Evolutionary conservation across 2,888 invertebrate species (phyloP).

Genomic region (Alsophila aescularia): DNA sequence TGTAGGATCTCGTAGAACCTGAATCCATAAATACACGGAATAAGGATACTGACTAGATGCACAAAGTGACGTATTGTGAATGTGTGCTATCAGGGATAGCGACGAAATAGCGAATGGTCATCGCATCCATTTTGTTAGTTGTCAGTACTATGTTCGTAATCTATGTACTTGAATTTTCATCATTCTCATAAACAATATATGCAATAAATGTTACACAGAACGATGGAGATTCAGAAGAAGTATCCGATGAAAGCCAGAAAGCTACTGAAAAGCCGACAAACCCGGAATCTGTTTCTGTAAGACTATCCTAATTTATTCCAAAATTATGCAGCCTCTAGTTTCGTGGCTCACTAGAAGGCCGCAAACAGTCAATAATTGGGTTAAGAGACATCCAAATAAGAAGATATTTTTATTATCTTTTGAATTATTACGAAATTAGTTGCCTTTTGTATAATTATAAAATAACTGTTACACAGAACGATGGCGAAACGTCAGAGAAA

Average conservation of each 20-base stretch:
- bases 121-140: no score
- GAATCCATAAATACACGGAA: no score
- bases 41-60: no score
- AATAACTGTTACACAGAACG: constrained; percentile 18
- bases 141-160: no score
- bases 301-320: background rate
- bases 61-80: no score
- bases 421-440: no score
- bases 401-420: no score
- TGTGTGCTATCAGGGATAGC: no score
- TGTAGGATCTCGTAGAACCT: no score
- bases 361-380: background rate
- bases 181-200: no score
- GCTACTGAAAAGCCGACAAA: background rate
- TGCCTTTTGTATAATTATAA: background rate
- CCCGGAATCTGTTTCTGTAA: constrained; percentile 9
- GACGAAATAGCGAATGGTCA: no score
- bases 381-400: constrained; percentile 7
- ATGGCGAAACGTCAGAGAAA: constrained; percentile 4
- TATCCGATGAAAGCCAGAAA: background rate
- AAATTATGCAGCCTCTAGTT: constrained; percentile 9
- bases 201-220: constrained; percentile 27
- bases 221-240: constrained; percentile 6
- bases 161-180: no score
- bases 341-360: background rate